Evolutionary conservation across 2,797 vertebrate genomes (phyloP).

Genomic region (Sebastes cheni): DNA sequence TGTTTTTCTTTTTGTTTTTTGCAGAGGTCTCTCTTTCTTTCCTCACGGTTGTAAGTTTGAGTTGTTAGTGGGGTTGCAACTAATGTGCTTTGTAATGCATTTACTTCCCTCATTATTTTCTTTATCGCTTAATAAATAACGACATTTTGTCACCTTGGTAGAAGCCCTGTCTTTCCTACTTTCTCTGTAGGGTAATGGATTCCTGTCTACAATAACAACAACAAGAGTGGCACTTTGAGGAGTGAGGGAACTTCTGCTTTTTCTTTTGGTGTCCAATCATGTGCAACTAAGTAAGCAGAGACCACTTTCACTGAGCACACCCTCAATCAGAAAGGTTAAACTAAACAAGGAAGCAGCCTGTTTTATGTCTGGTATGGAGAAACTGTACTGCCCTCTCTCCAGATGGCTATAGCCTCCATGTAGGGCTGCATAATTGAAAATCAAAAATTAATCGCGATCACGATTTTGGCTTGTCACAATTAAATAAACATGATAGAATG

Average conservation of each 20-base stretch:
- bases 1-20: neutral
- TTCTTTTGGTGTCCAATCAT: constrained; percentile 15
- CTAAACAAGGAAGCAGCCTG: neutral
- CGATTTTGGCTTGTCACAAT: too few relatives aligned
- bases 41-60: neutral
- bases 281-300: neutral
- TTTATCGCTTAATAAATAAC: neutral
- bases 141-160: neutral
- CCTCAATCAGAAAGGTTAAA: constrained; percentile 25
- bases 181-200: neutral
- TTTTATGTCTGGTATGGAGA: neutral
- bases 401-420: neutral
- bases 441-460: fast-evolving
- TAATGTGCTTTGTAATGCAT: neutral
- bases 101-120: neutral
- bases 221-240: neutral
- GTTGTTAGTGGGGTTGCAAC: neutral
- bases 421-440: neutral
- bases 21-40: neutral
- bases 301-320: constrained; percentile 21
- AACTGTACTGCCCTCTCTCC: neutral
- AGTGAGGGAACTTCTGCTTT: neutral
- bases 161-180: neutral
- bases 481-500: too few relatives aligned
- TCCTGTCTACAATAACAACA: neutral